Conservation (phyloP, 2,113 vertebrate genomes). For the Mandrillus leucophaeus region DNA sequence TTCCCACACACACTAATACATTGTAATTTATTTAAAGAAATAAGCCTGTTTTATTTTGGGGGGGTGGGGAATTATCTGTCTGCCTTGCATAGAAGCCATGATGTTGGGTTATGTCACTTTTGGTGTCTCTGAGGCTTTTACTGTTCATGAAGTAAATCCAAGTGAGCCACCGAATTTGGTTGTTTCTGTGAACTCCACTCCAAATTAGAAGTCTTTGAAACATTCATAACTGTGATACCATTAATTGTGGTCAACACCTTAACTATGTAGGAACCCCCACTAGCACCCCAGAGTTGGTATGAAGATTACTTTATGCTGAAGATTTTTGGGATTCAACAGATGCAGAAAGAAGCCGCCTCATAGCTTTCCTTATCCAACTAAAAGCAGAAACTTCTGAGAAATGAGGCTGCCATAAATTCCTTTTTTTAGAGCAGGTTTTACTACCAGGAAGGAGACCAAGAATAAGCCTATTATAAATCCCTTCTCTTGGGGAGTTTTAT, state of each 20-base stretch:
- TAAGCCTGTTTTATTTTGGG: not conserved
- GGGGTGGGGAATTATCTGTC: not conserved
- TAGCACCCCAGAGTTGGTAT: not conserved
- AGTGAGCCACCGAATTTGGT: not conserved
- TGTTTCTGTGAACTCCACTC: not conserved
- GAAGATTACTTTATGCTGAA: not conserved
- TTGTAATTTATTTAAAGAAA: slow-evolving; percentile 50
- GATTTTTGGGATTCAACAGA: not conserved
- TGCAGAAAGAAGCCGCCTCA: not conserved
- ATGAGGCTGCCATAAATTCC: not conserved
- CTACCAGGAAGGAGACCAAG: not conserved
- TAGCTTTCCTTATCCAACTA: not conserved
- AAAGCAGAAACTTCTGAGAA: not conserved
- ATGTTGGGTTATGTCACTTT: not conserved
- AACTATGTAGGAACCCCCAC: not conserved
- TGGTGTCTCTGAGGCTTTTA: not conserved
- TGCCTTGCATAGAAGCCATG: not conserved
- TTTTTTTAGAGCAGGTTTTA: not conserved
- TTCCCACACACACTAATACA: not conserved
- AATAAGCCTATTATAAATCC: not conserved
- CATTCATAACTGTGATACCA: not conserved
- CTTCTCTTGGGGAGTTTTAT: not conserved
- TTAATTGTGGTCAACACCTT: not conserved
- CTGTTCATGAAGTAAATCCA: not conserved
- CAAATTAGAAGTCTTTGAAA: not conserved